Base-by-base conservation (phyloP, 2,113 vertebrate genomes). In the Eira barbara region DNA sequence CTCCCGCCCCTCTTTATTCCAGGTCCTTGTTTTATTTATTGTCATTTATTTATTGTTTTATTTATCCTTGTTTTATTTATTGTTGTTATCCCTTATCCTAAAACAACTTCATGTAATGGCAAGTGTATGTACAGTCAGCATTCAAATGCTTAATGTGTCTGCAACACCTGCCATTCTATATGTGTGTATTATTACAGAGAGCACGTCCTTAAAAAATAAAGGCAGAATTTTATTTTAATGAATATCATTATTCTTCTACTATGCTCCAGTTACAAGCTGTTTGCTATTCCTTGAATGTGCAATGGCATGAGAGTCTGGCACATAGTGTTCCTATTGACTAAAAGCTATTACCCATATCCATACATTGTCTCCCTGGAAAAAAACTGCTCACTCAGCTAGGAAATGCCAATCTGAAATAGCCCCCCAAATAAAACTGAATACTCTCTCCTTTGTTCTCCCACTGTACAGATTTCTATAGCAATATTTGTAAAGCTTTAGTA, bases 211-310 rank as follows among this genome's bases (percentile, higher is more conserved):
- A 76, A 81, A 81, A 80, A 69, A 9, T 23, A 81, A 21, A 81
- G n/a, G 55, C 61, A 39, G 31, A 82, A 88, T 82, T 76, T 82
- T 76, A 93, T 82, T 93, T 88, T 82, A 93, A 74, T 57, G n/a
- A 88, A 55, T 36, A 74, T 13, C n/a, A 55, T 73, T 65, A 57
- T 39, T 93, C 18, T 59, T 73, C 36, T 89, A 18, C 42, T 74
- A 87, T 42, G 23, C 25, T 89, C 36, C 57, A 89, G 36, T 93
- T 76, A 96, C 67, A 63, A 52, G 67, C 57, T 47, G 25, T 55
- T 65, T 76, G 67, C 47, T 67, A 67, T 20, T 93, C 29, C 65
- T 82, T 45, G n/a, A 74, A 63, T 36, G 18, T 83, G 49, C 25
- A 92, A 47, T 34, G 25, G 36, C 47, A 91, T 9, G 13, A 81